Evolutionary conservation across 2,113 vertebrate species (phyloP).

Genomic region (Corvus cornix): DNA sequence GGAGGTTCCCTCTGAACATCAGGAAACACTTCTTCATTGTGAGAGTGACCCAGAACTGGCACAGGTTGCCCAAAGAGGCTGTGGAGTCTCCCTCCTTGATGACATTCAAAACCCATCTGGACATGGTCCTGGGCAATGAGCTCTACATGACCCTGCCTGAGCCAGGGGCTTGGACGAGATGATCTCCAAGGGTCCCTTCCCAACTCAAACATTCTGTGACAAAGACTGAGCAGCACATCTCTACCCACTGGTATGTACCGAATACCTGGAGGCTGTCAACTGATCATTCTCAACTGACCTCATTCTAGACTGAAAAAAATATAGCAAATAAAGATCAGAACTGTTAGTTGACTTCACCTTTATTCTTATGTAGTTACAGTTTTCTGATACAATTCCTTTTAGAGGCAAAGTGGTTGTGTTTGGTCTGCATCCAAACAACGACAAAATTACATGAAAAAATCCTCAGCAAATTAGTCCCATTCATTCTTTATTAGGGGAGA

Average conservation of each 20-base stretch:
- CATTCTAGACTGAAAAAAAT: not conserved
- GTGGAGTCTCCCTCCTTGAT: not conserved
- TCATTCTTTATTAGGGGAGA: not conserved
- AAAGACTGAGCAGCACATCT: not conserved
- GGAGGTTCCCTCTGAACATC: not conserved
- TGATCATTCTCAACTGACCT: not conserved
- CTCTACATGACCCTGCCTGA: not conserved
- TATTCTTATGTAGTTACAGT: not conserved
- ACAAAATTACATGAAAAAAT: not conserved
- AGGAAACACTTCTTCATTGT: not conserved
- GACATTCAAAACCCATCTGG: not conserved
- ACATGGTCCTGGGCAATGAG: not conserved
- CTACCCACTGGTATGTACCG: not conserved
- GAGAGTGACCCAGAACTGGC: not conserved
- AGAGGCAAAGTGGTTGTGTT: not conserved
- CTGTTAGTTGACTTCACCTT: not conserved
- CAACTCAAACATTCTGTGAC: not conserved
- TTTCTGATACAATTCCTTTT: not conserved
- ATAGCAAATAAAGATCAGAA: not conserved
- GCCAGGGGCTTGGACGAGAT: rapidly evolving
- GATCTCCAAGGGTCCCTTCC: not conserved
- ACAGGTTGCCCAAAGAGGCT: not conserved
- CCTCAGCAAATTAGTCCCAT: not conserved
- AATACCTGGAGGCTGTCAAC: not conserved
- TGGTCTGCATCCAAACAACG: not conserved